Evolutionary conservation across 2,797 vertebrate genomes (phyloP).

Genomic region (Silurus aristotelis): DNA sequence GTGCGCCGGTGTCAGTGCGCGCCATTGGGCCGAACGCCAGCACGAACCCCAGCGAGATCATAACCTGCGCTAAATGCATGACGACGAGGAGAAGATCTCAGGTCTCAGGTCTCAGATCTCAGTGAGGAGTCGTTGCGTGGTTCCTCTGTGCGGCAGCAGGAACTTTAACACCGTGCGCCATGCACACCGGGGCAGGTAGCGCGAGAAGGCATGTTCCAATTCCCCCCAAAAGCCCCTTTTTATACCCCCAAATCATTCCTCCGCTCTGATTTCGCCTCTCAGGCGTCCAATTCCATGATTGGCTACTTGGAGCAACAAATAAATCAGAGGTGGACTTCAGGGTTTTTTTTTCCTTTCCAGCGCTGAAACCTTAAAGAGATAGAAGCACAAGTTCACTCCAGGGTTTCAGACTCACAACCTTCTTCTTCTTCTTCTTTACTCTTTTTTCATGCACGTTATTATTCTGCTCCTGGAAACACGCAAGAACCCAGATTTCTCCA

Average conservation of each 20-base stretch:
- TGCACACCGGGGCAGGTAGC: conserved; percentile 79
- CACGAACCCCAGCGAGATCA: conserved; percentile 83
- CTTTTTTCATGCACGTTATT: no score
- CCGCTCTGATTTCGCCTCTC: conserved; percentile 75
- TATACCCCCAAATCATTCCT: conserved; percentile 89
- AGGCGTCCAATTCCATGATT: conserved; percentile 94
- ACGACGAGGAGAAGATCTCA: conserved; percentile 62
- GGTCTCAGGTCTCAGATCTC: conserved; percentile 60
- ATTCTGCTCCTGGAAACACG: no score
- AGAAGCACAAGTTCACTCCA: conserved; percentile 11
- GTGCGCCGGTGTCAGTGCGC: conserved; percentile 78
- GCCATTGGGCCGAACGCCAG: conserved; percentile 80
- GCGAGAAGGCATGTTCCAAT: conserved; percentile 82
- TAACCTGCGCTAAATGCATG: conserved; percentile 80
- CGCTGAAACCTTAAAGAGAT: conserved; percentile 80
- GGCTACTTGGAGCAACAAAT: conserved; percentile 92
- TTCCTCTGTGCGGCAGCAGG: conserved; percentile 51
- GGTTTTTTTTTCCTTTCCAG: conserved; percentile 73
- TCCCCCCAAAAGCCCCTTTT: conserved; percentile 84
- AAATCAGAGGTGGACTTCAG: conserved; percentile 83
- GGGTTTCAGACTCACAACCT: neutral
- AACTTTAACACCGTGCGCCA: conserved; percentile 53
- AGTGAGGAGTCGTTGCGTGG: conserved; percentile 34
- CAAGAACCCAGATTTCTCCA: no score
- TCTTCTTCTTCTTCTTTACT: no score